A percentile compares a stretch with the other conserved stretches of the same genome.
phyloP scores from a whole-genome alignment of 1,140 invertebrate genomes.

The Drosophila sulfurigaster region DNA sequence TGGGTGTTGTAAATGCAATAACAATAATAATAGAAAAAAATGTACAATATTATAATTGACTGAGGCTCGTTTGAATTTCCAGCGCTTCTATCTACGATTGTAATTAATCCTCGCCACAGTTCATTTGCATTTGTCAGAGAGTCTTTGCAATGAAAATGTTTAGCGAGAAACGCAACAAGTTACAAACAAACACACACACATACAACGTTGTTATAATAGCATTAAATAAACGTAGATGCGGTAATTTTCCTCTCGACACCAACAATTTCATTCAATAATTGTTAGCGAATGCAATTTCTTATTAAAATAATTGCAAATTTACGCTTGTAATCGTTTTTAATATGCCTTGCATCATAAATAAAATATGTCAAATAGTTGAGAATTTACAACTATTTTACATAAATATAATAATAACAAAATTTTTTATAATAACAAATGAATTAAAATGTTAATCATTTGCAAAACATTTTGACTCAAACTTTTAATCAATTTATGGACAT shows the following conservation, averaged over 20 bases:
- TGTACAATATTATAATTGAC: conserved; percentile 73
- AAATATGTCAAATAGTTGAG: conserved; percentile 5
- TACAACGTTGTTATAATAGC: conserved; percentile 15
- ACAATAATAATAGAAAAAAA: conserved; percentile 58
- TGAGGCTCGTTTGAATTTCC: conserved; percentile 41
- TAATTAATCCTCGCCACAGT: conserved; percentile 65
- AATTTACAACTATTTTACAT: conserved; percentile 1
- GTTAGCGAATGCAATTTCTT: conserved; percentile 21
- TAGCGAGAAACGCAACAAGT: conserved; percentile 23
- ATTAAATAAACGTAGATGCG: conserved; percentile 32
- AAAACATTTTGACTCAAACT: too few relatives aligned
- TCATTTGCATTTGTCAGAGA: conserved; percentile 63
- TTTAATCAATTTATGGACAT: too few relatives aligned
- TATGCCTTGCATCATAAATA: neutral
- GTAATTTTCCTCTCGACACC: conserved; percentile 66
- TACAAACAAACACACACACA: conserved; percentile 16
- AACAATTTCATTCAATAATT: conserved; percentile 46
- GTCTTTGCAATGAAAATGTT: conserved; percentile 23
- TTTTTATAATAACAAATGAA: neutral
- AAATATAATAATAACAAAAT: neutral
- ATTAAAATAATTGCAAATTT: conserved; percentile 13
- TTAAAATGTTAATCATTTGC: neutral
- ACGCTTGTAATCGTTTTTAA: conserved; percentile 1
- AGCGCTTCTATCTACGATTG: conserved; percentile 18
- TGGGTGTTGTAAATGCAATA: conserved; percentile 65